Evolutionary conservation across 92 coral and sea anemone species (phyloP).

Genomic region (Zoanthus solanderi): DNA sequence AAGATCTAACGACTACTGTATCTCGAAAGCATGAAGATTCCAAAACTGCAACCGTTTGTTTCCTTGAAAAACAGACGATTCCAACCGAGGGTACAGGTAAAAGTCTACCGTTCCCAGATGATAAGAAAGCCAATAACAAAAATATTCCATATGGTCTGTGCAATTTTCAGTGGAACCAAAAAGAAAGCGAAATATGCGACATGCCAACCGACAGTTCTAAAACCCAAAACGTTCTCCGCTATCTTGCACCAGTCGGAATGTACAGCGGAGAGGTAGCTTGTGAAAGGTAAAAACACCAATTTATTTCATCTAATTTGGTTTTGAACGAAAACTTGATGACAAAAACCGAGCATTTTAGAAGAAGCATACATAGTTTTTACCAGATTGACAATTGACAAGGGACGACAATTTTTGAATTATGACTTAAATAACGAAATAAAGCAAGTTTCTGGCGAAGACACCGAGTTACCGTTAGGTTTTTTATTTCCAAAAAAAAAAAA

Average conservation of each 20-base stretch:
- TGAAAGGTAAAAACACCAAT: conserved; percentile 3
- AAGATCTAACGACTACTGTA: not conserved
- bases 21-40: not conserved
- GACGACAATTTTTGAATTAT: no score
- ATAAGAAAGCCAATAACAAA: not conserved
- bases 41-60: not conserved
- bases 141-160: not conserved
- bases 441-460: no score
- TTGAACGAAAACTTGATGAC: not conserved
- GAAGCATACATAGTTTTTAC: no score
- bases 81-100: not conserved
- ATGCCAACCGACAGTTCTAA: not conserved
- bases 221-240: not conserved
- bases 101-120: not conserved
- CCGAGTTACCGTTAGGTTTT: no score
- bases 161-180: not conserved
- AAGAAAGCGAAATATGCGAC: not conserved
- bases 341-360: not conserved
- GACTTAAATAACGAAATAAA: no score
- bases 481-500: no score
- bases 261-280: not conserved
- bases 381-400: no score
- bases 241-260: conserved; percentile 17
- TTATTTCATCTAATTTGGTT: not conserved
- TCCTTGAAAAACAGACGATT: not conserved